Evolutionary conservation across 92 coral and sea anemone genomes (phyloP).

Genomic region (Blastomussa wellsi): DNA sequence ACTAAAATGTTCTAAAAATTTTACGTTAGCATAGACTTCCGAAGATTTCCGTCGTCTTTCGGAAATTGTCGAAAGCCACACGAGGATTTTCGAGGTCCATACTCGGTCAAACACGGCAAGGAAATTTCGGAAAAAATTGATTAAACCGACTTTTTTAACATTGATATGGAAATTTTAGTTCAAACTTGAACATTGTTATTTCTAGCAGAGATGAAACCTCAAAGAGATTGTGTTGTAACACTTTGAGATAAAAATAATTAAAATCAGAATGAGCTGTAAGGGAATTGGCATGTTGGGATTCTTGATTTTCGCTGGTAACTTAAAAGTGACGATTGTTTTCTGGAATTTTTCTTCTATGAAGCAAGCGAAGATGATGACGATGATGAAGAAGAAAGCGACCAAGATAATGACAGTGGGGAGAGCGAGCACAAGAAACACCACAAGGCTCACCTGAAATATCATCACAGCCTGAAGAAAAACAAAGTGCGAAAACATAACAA

Average conservation of each 20-base stretch:
- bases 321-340: neutral
- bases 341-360: neutral
- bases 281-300: neutral
- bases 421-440: slow-evolving; percentile 19
- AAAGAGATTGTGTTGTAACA: no score
- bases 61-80: neutral
- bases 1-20: neutral
- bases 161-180: no score
- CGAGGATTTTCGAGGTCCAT: neutral
- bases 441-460: slow-evolving; percentile 29
- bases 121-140: neutral
- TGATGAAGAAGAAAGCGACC: slow-evolving; percentile 57
- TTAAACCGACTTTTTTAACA: no score
- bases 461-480: slow-evolving; percentile 32
- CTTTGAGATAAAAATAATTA: no score
- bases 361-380: slow-evolving; percentile 50
- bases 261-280: neutral
- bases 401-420: slow-evolving; percentile 27
- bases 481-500: slow-evolving; percentile 33
- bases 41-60: neutral
- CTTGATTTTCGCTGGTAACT: neutral
- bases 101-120: neutral
- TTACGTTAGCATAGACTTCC: neutral
- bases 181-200: no score
- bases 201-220: no score